phyloP scores from a whole-genome alignment of 2,888 invertebrate species.

The Sinelater perroti region DNA sequence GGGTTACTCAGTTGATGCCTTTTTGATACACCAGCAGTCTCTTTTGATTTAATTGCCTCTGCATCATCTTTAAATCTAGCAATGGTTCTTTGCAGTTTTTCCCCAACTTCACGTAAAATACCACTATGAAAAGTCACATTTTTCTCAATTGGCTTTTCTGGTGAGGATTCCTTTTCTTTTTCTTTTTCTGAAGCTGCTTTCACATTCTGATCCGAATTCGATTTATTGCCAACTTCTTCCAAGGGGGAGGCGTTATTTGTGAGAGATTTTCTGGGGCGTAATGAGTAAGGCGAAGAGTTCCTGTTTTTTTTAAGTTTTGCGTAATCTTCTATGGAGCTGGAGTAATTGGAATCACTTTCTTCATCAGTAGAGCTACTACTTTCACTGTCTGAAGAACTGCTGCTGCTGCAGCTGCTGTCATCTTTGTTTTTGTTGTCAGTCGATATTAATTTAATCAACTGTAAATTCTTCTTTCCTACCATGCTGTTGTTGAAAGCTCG shows the following conservation, averaged over 20 bases:
- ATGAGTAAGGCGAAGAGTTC: conserved; percentile 23
- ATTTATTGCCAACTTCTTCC: too few relatives aligned
- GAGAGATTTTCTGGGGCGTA: conserved; percentile 31
- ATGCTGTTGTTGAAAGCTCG: conserved; percentile 47
- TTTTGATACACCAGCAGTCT: conserved; percentile 5
- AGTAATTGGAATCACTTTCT: conserved; percentile 12
- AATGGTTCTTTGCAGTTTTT: conserved; percentile 50
- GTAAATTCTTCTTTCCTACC: conserved; percentile 55
- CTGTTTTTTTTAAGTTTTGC: not conserved
- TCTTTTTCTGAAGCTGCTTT: not conserved
- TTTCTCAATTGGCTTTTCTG: conserved; percentile 11
- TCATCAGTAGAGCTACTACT: conserved; percentile 23
- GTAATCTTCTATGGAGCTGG: not conserved
- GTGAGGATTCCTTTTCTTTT: not conserved
- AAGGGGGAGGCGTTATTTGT: not conserved
- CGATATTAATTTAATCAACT: conserved; percentile 44
- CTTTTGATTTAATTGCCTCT: conserved; percentile 17
- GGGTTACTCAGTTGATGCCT: not conserved
- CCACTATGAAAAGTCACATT: conserved; percentile 6
- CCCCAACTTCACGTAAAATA: conserved; percentile 49
- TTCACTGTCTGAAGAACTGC: conserved; percentile 19
- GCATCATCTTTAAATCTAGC: conserved; percentile 42
- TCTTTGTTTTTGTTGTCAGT: conserved; percentile 11
- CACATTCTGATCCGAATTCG: too few relatives aligned
- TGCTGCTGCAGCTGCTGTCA: conserved; percentile 23